These are phyloP conservation scores for Psittacula derbiana DNA, from an alignment of 2,797 vertebrate species.

Conservation along the genomic window DNA sequence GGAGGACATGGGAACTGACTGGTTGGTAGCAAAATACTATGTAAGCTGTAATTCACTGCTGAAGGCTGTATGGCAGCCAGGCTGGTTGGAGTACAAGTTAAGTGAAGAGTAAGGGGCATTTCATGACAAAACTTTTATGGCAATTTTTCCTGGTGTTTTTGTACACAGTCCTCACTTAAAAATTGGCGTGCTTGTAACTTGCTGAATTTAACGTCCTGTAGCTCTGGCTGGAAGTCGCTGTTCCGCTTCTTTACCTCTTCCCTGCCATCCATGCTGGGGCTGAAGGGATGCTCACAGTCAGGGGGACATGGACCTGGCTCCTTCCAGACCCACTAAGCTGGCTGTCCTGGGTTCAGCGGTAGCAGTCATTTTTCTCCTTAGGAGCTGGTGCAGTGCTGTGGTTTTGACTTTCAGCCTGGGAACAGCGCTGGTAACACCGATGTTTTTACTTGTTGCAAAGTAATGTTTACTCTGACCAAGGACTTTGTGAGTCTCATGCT, in stretches of 20 bases:
- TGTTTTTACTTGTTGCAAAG: too few relatives aligned
- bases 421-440: fast-evolving
- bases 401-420: neutral
- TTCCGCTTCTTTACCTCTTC: neutral
- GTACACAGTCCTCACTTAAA: neutral
- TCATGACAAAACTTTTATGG: neutral
- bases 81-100: neutral
- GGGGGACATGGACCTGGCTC: neutral
- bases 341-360: neutral
- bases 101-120: neutral
- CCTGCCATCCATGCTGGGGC: neutral
- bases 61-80: neutral
- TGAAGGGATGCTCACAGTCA: fast-evolving
- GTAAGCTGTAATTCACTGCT: neutral
- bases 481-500: too few relatives aligned
- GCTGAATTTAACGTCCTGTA: neutral
- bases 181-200: neutral
- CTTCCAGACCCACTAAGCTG: neutral
- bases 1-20: neutral
- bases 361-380: neutral
- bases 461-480: too few relatives aligned
- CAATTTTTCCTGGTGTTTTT: neutral
- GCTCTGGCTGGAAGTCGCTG: neutral
- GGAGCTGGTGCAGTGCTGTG: neutral
- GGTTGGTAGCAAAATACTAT: neutral